Evolutionary conservation across 2,797 vertebrate species (phyloP), one percentile per base, ranked within the genome.

Genomic region (Lithobates sylvaticus): DNA sequence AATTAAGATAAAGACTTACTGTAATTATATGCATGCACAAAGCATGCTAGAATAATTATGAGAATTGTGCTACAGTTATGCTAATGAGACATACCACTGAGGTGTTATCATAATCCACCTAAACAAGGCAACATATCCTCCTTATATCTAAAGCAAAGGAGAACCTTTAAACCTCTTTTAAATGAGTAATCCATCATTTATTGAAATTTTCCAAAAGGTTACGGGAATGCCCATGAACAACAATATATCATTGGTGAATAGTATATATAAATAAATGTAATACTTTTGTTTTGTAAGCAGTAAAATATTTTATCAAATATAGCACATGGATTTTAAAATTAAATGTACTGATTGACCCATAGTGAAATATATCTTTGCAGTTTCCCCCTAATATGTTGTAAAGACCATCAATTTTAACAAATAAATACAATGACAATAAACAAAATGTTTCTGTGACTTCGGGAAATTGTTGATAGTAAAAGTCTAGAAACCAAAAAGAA

Each of bases 1-100:
- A 84, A 87, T 87, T 87, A 84, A 87, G 81, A 84, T 73, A 86
- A 75, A 84, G 76, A 27, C 76, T 68, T 70, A 84, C 76, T 29
- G 78, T 80, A 87, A 84, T 84, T 73, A 79, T 84, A 79, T 75
- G 73, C 81, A 87, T 84, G 81, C 69, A 83, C 58, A 78, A 78
- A 87, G 74, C 76, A 87, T 79, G 81, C 32, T 69, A 32, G 81
- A 78, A 84, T 83, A 87, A 87, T 87, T 87, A 84, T 79, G 81
- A 44, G 74, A 80, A 87, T 87, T 58, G 34, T 50, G 47, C 65
- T 84, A 74, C 76, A 80, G 83, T 87, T 84, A 84, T 87, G 81
- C 69, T 87, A 87, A 87, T 80, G 61, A 84, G 76, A 36, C 68
- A 84, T 84, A 72, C 70, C 70, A 84, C 81, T 78, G 86, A 78